Conservation (phyloP, 2,888 invertebrate species). For the Catocala fraxini region DNA sequence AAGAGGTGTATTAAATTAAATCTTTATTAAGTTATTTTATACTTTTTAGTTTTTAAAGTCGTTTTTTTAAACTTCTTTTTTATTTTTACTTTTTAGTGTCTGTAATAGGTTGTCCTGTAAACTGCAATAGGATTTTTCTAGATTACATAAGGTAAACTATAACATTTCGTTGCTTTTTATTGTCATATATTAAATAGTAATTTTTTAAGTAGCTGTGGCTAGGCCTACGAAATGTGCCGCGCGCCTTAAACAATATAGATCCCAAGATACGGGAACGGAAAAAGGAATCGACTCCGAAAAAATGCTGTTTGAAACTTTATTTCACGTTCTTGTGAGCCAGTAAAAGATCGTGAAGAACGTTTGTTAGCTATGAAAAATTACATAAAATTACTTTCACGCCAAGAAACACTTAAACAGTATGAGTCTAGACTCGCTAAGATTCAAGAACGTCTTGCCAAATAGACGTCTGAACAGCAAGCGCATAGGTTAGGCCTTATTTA, state of each 20-base stretch:
- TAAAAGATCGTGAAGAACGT: not conserved
- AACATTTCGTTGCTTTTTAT: not conserved
- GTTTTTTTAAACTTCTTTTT: too few species aligned
- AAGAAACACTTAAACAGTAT: constrained; percentile 5
- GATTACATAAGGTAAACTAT: not conserved
- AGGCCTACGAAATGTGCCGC: constrained; percentile 7
- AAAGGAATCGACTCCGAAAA: constrained; percentile 2
- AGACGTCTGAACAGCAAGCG: constrained; percentile 5
- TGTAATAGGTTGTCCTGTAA: not conserved
- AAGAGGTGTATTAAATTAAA: too few species aligned
- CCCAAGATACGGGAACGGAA: constrained; percentile 1
- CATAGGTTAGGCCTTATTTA: not conserved
- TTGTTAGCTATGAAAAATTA: too few species aligned
- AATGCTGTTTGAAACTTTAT: constrained; percentile 4
- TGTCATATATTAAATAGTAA: not conserved
- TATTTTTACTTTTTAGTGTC: not conserved
- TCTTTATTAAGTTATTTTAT: too few species aligned
- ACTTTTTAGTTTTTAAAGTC: too few species aligned
- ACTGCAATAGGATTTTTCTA: not conserved
- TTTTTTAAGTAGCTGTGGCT: constrained; percentile 1
- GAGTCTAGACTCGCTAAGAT: constrained; percentile 8
- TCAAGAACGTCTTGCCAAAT: constrained; percentile 4
- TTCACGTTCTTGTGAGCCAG: constrained; percentile 7
- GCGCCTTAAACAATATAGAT: constrained; percentile 7
- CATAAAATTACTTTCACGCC: not conserved